Evolutionary conservation across 2,113 vertebrate genomes (phyloP), one percentile per base, ranked within the genome.

Genomic region (Phaetusa simplex): DNA sequence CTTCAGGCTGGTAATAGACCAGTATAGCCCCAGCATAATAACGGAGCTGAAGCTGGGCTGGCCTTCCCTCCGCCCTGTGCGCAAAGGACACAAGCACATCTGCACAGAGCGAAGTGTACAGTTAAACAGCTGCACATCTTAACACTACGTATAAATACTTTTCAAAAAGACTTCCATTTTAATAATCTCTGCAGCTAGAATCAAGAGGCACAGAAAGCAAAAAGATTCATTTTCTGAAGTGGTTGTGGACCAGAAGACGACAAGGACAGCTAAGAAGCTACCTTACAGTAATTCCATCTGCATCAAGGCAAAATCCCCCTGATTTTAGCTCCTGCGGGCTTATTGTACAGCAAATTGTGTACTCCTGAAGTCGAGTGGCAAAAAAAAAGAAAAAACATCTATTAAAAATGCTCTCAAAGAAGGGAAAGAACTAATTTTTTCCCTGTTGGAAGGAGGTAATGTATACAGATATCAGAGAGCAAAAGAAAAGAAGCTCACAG

Each of bases 191-290:
- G 67, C 79, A 92, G 91, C 62, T 21, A 45, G 32, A 77, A 42
- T 8, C 23, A 50, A 58, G 70, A 86, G 53, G 90, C 70, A 50
- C n/a, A 83, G 45, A 66, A 66, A 69, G 74, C 65, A 85, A n/a
- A 53, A 26, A 40, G 79, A 64, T 52, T 50, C 56, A 13, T 71
- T 55, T 83, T 67, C 90, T 74, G 55, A 59, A 93, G 90, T 10
- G 59, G 82, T 50, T 0, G 0, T 9, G 40, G 67, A 67, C 47
- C 27, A 27, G 3, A 65, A 64, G 47, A 30, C 0, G 6, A 42
- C 40, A 58, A 65, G 53, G 79, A 77, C 32, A 34, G 49, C 36
- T 19, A n/a, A 69, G 49, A 34, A 86, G 58, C 66, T 88, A 70
- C 66, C 78, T 65, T 61, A 19, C 13, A 69, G 61, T 53, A 92